Conservation (phyloP, 2,113 vertebrate species). For the Hemichromis elongatus region DNA sequence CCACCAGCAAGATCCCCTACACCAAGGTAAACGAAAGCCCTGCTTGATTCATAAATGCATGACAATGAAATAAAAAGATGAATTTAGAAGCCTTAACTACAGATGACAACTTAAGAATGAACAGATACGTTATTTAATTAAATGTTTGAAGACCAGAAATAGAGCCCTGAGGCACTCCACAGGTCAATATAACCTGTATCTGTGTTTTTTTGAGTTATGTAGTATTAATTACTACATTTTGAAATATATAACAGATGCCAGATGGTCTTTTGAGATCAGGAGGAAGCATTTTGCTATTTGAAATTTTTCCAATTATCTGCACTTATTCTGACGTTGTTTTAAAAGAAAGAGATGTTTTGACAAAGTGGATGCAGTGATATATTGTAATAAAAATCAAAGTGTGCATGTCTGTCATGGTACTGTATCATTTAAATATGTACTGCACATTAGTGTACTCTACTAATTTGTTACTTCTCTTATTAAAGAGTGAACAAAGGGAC, state of each 20-base stretch:
- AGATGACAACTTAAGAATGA: neutral
- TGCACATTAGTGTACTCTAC: neutral
- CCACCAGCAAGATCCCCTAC: slow-evolving; percentile 96
- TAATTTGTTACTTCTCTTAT: neutral
- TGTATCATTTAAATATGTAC: neutral
- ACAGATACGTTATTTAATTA: neutral
- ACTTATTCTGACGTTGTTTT: neutral
- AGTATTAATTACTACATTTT: neutral
- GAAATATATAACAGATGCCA: neutral
- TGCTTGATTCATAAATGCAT: neutral
- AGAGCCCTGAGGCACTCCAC: neutral
- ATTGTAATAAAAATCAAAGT: rapidly evolving
- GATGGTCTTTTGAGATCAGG: neutral
- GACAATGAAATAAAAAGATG: neutral
- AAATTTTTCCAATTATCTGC: neutral
- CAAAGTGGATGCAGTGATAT: neutral
- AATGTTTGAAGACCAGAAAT: neutral
- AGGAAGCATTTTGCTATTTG: neutral
- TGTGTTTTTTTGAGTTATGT: neutral
- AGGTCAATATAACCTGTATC: neutral
- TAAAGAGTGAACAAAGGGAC: neutral
- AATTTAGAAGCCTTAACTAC: neutral
- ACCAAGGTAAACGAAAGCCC: slow-evolving; percentile 87
- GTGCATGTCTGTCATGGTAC: neutral
- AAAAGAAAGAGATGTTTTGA: neutral